Evolutionary conservation across 2,888 invertebrate species (phyloP), one percentile per base, ranked within the genome.

Genomic region (Xestia sexstrigata): DNA sequence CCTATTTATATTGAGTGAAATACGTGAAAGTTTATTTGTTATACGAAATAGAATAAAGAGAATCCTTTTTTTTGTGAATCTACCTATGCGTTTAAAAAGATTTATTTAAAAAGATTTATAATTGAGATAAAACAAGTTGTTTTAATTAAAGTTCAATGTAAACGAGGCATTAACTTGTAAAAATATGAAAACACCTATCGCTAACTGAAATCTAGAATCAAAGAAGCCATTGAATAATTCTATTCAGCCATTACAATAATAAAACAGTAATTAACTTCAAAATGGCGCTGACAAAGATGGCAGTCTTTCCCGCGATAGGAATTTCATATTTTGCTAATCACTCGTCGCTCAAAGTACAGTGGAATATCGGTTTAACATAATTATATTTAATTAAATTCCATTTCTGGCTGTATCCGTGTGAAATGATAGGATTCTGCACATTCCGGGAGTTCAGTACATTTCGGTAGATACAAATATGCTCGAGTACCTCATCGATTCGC

Each of bases 311-410:
- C 67, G 79, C 68, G 78, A 76, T 81, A 77, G 89, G 90, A 92
- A 92, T 93, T 92, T 91, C 88, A 92, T 92, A 93, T 92, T 93
- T 91, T 87, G 87, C 85, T 87, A 87, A 85, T 87, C 84, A 81
- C 81, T 88, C 74, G 82, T 76, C 73, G 74, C 70, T 78, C 65
- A 74, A 35, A 79, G 77, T 79, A 79, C 71, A 68, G 58, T 72
- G 75, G 67, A 89, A 88, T 89, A 91, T 88, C 82, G 84, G 87
- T 87, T 89, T 87, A 90, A 87, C 83, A 89, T 90, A 85, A 90
- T 91, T 89, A 87, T 89, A 89, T 90, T 92, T 91, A 91, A 93
- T 93, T 90, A 92, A 92, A 94, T 93, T 93, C 92, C 90, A 77
- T 88, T 86, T 84, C 85, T 78, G 79, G 66, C 80, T 89, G 80